Percentiles rank a stretch among this genome's conserved stretches.
phyloP scores from a whole-genome alignment of 2,113 vertebrate genomes.

The Ailuropoda melanoleuca region DNA sequence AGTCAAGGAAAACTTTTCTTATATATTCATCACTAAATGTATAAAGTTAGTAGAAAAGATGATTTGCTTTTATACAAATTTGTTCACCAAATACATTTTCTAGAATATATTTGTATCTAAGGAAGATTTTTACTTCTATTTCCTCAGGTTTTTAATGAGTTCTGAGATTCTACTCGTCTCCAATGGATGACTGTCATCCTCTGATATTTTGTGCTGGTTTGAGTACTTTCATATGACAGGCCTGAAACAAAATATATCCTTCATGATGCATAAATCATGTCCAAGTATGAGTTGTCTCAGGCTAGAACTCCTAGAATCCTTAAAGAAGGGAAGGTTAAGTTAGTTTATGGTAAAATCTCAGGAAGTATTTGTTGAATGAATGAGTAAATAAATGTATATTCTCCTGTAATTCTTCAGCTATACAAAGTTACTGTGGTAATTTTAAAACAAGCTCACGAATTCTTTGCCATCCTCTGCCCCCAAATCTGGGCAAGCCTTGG shows the following conservation, averaged over 20 bases:
- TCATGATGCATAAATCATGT: background rate
- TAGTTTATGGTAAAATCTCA: background rate
- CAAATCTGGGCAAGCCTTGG: background rate
- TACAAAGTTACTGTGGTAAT: background rate
- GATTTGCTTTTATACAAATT: background rate
- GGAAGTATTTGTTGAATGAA: background rate
- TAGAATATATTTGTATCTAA: background rate
- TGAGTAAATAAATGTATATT: background rate
- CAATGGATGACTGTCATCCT: background rate
- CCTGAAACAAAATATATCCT: background rate
- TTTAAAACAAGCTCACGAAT: background rate
- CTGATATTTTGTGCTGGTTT: background rate
- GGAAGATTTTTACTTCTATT: background rate
- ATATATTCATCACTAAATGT: background rate
- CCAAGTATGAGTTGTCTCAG: background rate
- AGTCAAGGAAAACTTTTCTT: background rate
- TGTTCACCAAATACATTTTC: background rate
- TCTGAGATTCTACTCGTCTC: background rate
- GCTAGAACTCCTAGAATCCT: background rate
- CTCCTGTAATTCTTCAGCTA: background rate
- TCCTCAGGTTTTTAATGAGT: constrained; percentile 3
- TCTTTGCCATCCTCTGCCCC: background rate
- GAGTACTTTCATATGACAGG: background rate
- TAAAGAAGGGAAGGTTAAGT: background rate
- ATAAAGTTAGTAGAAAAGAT: background rate